phyloP scores from a whole-genome alignment of 2,888 invertebrate species.

The Parascotia fuliginaria region DNA sequence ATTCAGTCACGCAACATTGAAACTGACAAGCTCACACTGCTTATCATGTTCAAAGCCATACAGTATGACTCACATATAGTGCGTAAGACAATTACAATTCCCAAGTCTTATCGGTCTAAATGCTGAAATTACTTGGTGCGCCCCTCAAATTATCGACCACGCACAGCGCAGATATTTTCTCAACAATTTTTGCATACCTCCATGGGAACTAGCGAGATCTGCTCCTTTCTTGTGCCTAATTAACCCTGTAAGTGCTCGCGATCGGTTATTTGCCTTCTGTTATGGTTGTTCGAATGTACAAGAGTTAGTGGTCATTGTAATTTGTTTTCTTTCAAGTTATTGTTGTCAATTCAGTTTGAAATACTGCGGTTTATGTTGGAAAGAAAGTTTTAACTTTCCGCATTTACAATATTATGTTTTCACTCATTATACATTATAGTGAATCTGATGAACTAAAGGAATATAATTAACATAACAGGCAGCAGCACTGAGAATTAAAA shows the following conservation, averaged over 20 bases:
- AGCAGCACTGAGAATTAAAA: too few species aligned
- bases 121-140: constrained; percentile 71
- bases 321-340: constrained; percentile 4
- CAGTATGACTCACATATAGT: constrained; percentile 27
- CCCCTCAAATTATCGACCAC: constrained; percentile 70
- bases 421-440: too few species aligned
- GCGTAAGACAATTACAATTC: constrained; percentile 52
- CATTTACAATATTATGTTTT: too few species aligned
- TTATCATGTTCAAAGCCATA: background rate
- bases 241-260: constrained; percentile 62
- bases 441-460: too few species aligned
- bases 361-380: background rate
- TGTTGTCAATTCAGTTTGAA: background rate
- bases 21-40: background rate
- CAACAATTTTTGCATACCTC: constrained; percentile 84
- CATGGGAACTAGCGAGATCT: constrained; percentile 72
- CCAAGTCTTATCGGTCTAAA: constrained; percentile 67
- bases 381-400: background rate
- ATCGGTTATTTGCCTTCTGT: constrained; percentile 59
- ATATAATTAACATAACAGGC: too few species aligned
- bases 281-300: constrained; percentile 27
- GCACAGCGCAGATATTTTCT: constrained; percentile 75
- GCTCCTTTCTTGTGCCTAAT: constrained; percentile 63
- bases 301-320: constrained; percentile 13
- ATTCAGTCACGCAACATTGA: background rate